Evolutionary conservation across 2,888 invertebrate genomes (phyloP).

Genomic region (Exocentrus adspersus): DNA sequence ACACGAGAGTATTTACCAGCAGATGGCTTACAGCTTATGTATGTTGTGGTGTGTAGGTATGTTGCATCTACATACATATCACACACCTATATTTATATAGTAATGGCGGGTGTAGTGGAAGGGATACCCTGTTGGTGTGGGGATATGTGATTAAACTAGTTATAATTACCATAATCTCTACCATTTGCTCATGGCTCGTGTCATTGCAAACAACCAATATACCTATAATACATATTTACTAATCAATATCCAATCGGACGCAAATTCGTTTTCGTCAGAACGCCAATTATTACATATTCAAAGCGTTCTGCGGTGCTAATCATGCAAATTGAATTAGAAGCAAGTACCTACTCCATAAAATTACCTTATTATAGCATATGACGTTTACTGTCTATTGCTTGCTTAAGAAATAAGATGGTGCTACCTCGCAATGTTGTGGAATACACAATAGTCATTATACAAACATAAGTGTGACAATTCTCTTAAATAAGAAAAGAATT

Average conservation of each 20-base stretch:
- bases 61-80: too few species aligned
- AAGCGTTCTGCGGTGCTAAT: background rate
- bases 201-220: slow-evolving; percentile 11
- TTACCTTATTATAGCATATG: slow-evolving; percentile 4
- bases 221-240: slow-evolving; percentile 2
- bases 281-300: slow-evolving; percentile 12
- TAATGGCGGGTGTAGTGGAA: too few species aligned
- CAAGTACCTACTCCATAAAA: too few species aligned
- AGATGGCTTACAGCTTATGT: too few species aligned
- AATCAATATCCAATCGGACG: background rate
- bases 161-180: slow-evolving; percentile 14
- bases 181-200: slow-evolving; percentile 3
- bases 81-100: too few species aligned
- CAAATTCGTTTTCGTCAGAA: slow-evolving; percentile 16
- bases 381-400: background rate
- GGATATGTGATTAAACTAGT: slow-evolving; percentile 10
- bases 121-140: background rate
- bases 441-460: background rate
- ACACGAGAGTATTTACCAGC: too few species aligned
- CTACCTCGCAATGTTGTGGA: background rate
- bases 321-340: slow-evolving; percentile 13
- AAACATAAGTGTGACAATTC: too few species aligned
- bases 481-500: too few species aligned
- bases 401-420: slow-evolving; percentile 1
- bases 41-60: too few species aligned